Evolutionary conservation across 2,113 vertebrate species (phyloP).

Genomic region (Mustela lutreola): DNA sequence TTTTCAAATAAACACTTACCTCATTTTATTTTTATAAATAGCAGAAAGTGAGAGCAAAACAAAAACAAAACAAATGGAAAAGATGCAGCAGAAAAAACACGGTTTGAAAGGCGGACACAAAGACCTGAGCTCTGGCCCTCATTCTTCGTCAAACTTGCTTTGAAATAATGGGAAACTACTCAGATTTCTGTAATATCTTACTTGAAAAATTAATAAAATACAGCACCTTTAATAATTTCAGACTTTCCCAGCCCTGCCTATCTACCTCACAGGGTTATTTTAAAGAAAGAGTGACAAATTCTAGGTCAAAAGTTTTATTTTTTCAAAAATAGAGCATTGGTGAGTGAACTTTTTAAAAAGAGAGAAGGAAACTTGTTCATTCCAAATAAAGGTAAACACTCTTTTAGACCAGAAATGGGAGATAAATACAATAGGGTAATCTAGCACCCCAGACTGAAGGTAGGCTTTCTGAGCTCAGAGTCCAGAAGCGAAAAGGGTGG

Average conservation of each 20-base stretch:
- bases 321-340: not conserved
- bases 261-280: not conserved
- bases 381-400: not conserved
- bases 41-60: not conserved
- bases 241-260: not conserved
- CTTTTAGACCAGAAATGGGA: not conserved
- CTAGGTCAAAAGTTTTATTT: slow-evolving; percentile 21
- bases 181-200: not conserved
- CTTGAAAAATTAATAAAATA: slow-evolving; percentile 21
- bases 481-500: not conserved
- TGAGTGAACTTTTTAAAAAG: not conserved
- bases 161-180: not conserved
- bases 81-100: not conserved
- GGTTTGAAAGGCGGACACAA: not conserved
- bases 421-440: not conserved
- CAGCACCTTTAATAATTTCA: not conserved
- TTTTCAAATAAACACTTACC: not conserved
- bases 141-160: not conserved
- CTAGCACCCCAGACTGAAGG: too few relatives aligned
- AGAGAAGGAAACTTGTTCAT: not conserved
- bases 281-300: not conserved
- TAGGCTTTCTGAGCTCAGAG: not conserved
- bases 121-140: not conserved
- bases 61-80: not conserved
- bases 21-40: not conserved